Conservation (phyloP, 2,113 vertebrate species). For the Varanus komodoensis region DNA sequence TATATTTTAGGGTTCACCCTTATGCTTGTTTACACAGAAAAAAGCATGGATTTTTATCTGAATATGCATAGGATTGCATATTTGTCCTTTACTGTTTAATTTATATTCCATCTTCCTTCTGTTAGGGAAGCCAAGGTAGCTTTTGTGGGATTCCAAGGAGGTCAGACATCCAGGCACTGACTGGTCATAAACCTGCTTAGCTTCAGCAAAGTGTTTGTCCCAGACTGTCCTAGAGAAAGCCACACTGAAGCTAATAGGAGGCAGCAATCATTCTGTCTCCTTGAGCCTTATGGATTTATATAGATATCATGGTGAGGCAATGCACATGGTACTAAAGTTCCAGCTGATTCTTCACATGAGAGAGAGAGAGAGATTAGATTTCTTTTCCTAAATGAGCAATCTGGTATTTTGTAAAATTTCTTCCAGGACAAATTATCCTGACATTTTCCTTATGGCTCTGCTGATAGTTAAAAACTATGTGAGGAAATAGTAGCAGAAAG, state of each 20-base stretch:
- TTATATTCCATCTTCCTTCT: not conserved
- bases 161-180: not conserved
- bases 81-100: not conserved
- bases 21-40: too few species aligned
- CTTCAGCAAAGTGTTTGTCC: not conserved
- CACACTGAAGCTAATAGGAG: not conserved
- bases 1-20: not conserved
- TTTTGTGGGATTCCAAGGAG: not conserved
- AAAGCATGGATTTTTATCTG: too few species aligned
- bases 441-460: not conserved
- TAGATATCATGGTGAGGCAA: not conserved
- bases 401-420: not conserved
- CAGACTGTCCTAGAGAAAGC: not conserved
- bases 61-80: too few species aligned
- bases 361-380: not conserved
- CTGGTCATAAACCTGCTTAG: not conserved
- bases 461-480: conserved; percentile 31
- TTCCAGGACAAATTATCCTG: not conserved
- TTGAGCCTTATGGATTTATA: not conserved
- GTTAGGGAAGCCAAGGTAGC: not conserved
- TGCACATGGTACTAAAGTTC: not conserved
- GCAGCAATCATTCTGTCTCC: not conserved
- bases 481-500: not conserved
- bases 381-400: not conserved
- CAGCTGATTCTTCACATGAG: not conserved